Percentiles rank a stretch among this genome's conserved stretches.
These are phyloP conservation scores for Oceanites oceanicus DNA, from an alignment of 2,113 vertebrate species.

Conservation along the genomic window DNA sequence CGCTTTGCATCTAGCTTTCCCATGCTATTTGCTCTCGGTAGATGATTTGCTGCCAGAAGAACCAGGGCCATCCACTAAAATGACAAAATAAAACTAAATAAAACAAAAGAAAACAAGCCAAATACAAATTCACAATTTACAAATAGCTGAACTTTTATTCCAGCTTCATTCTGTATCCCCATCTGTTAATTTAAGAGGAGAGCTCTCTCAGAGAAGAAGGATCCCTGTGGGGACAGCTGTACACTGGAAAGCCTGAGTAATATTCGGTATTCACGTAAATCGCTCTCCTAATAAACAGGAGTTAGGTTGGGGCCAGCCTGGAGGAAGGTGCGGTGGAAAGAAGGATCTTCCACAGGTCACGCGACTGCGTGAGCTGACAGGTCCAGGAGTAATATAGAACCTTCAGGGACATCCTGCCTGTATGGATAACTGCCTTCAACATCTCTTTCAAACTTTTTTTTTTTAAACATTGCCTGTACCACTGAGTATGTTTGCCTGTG, in stretches of 20 bases:
- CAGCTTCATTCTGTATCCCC: background rate
- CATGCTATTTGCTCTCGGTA: background rate
- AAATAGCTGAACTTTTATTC: background rate
- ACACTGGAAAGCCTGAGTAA: background rate
- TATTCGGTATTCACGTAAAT: background rate
- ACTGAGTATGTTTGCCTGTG: background rate
- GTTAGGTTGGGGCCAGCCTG: background rate
- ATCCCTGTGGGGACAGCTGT: background rate
- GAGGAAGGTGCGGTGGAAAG: background rate
- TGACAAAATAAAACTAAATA: background rate
- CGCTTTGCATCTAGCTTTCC: background rate
- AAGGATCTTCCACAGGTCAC: background rate
- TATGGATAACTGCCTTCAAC: background rate
- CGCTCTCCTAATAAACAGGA: background rate
- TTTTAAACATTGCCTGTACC: background rate
- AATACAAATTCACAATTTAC: background rate
- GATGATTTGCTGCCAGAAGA: background rate
- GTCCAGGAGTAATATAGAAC: background rate
- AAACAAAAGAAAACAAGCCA: background rate
- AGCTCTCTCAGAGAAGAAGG: background rate
- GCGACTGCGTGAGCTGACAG: background rate
- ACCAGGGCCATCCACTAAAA: background rate
- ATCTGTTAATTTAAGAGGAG: background rate
- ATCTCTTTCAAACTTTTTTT: background rate
- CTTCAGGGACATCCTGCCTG: background rate